Conservation (phyloP, 2,797 vertebrate genomes). For the Molossus molossus region DNA sequence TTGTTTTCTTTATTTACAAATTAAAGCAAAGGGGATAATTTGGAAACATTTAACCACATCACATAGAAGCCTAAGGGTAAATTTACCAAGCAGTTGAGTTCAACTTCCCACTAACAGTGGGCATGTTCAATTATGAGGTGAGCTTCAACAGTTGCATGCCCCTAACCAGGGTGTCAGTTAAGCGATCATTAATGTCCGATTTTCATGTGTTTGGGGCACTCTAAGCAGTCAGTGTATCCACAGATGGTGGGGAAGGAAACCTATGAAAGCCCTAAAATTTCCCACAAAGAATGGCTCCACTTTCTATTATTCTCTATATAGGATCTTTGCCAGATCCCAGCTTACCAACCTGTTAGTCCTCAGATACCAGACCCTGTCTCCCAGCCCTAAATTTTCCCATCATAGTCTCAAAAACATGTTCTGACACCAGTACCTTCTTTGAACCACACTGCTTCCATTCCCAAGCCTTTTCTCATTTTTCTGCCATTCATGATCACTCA, state of each 20-base stretch:
- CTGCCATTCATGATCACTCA: neutral
- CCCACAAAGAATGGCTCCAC: neutral
- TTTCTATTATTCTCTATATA: neutral
- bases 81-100: conserved; percentile 39
- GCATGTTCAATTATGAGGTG: conserved; percentile 2
- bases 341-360: neutral
- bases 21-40: conserved; percentile 8
- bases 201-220: conserved; percentile 33
- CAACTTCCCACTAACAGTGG: neutral
- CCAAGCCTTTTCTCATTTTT: neutral
- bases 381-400: neutral
- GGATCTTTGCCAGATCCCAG: neutral
- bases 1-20: conserved; percentile 54
- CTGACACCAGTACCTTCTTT: neutral
- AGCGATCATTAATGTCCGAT: neutral
- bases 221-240: neutral
- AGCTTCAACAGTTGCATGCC: neutral
- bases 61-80: conserved; percentile 16
- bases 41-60: neutral
- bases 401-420: neutral
- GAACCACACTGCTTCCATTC: neutral
- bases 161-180: neutral
- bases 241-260: neutral
- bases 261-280: neutral
- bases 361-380: neutral